A percentile compares a stretch with the other conserved stretches of the same genome.
phyloP scores from a whole-genome alignment of 2,888 invertebrate species.

The Idaea straminata region DNA sequence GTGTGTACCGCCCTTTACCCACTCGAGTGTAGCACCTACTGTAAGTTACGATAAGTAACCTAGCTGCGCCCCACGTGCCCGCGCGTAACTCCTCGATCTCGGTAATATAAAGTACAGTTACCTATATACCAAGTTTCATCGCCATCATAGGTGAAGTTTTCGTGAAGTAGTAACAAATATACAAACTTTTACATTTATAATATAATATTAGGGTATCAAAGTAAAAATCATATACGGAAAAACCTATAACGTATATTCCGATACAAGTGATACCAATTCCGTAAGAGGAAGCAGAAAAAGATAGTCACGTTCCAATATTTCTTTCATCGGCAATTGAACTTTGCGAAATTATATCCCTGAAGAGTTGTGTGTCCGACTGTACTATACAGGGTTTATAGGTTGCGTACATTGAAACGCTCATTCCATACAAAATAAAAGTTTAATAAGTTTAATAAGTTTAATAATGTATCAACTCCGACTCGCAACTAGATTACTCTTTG shows the following conservation, averaged over 20 bases:
- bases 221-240: not conserved
- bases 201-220: not conserved
- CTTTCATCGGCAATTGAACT: conserved; percentile 11
- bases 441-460: too few relatives aligned
- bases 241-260: not conserved
- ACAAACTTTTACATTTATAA: too few relatives aligned
- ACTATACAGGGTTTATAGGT: conserved; percentile 25
- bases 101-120: too few relatives aligned
- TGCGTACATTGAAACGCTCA: too few relatives aligned
- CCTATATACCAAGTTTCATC: too few relatives aligned
- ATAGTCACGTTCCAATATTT: conserved; percentile 1
- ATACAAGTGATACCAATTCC: not conserved
- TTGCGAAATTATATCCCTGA: conserved; percentile 26
- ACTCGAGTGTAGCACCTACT: not conserved
- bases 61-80: too few relatives aligned
- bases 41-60: not conserved
- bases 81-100: too few relatives aligned
- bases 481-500: too few relatives aligned
- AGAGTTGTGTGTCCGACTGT: conserved; percentile 36
- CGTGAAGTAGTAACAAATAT: too few relatives aligned
- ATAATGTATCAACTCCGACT: too few relatives aligned
- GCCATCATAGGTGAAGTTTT: too few relatives aligned
- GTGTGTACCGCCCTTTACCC: not conserved
- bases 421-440: too few relatives aligned
- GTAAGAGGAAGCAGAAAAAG: not conserved